A percentile compares a stretch with the other conserved stretches of the same genome.
Evolutionary conservation across 2,113 vertebrate species (phyloP).

Genomic region (Albula glossodonta): DNA sequence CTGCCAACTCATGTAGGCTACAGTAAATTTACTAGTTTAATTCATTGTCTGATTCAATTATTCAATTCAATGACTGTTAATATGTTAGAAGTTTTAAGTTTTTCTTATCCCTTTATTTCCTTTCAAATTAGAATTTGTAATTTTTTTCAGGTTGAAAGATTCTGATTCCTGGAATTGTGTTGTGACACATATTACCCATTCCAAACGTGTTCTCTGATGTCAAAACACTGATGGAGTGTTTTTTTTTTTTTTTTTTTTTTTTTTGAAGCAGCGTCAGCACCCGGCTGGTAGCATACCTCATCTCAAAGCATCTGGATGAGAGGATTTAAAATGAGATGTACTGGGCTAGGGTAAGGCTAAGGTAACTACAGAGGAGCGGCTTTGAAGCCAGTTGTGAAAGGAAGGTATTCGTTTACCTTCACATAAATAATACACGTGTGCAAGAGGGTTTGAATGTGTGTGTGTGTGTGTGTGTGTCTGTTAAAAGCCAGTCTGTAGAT

Average conservation of each 20-base stretch:
- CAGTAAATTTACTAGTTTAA: too few relatives aligned
- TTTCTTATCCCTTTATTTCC: too few relatives aligned
- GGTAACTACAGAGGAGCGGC: slow-evolving; percentile 24
- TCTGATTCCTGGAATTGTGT: too few relatives aligned
- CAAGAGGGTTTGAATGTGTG: slow-evolving; percentile 50
- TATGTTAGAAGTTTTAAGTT: too few relatives aligned
- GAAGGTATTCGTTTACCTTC: slow-evolving; percentile 50
- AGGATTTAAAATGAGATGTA: not conserved
- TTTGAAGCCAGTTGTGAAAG: slow-evolving; percentile 49
- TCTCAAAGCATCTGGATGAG: not conserved
- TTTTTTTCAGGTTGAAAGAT: too few relatives aligned
- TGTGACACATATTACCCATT: too few relatives aligned
- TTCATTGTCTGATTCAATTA: too few relatives aligned
- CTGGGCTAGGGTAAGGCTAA: not conserved
- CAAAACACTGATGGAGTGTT: not conserved
- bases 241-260: not conserved
- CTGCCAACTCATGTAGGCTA: too few relatives aligned
- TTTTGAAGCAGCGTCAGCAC: not conserved
- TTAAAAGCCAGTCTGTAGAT: too few relatives aligned
- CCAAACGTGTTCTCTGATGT: too few relatives aligned
- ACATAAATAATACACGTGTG: slow-evolving; percentile 59
- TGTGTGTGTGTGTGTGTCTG: slow-evolving; percentile 42
- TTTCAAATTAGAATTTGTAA: too few relatives aligned
- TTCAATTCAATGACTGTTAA: too few relatives aligned
- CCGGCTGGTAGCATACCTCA: not conserved